Percentiles rank a stretch among this genome's conserved stretches.
Conservation (phyloP, 1,140 invertebrate genomes). For the Drosophila sturtevanti region DNA sequence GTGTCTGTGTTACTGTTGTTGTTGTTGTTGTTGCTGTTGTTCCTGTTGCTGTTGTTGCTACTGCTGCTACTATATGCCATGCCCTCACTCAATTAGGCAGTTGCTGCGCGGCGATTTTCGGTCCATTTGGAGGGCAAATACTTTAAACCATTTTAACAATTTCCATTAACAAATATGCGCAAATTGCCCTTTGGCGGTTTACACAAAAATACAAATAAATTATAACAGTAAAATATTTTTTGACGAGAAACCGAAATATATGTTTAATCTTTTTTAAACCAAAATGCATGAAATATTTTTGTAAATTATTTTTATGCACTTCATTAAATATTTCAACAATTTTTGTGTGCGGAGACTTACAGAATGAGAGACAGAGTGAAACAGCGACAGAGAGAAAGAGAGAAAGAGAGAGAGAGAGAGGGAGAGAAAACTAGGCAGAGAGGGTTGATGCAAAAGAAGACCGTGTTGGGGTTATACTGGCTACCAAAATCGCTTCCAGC, state of each 20-base stretch:
- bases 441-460: neutral
- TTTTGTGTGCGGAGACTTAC: constrained; percentile 26
- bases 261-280: constrained; percentile 68
- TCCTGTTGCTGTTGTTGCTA: no score
- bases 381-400: neutral
- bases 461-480: neutral
- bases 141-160: constrained; percentile 78
- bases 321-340: constrained; percentile 81
- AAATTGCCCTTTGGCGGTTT: constrained; percentile 80
- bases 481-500: constrained; percentile 30
- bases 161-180: constrained; percentile 81
- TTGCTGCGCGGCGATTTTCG: constrained; percentile 24
- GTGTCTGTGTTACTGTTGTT: neutral
- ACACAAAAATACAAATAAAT: constrained; percentile 61
- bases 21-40: no score
- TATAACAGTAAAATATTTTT: constrained; percentile 58
- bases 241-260: constrained; percentile 57
- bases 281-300: constrained; percentile 80
- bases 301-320: constrained; percentile 81
- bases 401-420: neutral
- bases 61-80: no score
- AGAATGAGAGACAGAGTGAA: neutral
- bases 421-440: no score
- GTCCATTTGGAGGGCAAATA: constrained; percentile 69
- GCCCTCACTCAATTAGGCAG: constrained; percentile 67